phyloP scores from a whole-genome alignment of 2,888 invertebrate genomes.

The Phasia obesa region DNA sequence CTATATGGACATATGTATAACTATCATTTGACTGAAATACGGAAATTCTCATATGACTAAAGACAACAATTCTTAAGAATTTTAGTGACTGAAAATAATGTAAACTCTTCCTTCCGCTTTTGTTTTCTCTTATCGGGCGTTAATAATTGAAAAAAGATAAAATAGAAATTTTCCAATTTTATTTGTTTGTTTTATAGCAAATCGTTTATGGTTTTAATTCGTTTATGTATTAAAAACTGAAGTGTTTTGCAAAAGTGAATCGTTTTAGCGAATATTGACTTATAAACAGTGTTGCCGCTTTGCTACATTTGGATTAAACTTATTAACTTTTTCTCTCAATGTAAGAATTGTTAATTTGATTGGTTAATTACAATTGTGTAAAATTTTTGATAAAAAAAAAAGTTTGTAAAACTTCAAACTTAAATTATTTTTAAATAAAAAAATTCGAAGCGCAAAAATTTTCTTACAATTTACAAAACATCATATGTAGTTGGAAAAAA shows the following conservation, averaged over 20 bases:
- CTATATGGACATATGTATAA: background rate
- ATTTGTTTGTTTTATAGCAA: slow-evolving; percentile 36
- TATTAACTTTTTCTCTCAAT: no score
- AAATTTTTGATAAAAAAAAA: no score
- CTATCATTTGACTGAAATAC: slow-evolving; percentile 18
- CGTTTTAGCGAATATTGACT: background rate
- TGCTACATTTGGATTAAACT: no score
- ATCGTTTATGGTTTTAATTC: slow-evolving; percentile 5
- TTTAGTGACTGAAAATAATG: background rate
- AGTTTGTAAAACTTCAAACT: no score
- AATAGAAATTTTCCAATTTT: slow-evolving; percentile 27
- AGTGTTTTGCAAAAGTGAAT: slow-evolving; percentile 18
- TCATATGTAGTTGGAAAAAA: no score
- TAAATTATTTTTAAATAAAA: no score
- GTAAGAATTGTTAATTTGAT: no score
- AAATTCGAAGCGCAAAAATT: no score
- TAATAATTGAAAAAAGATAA: background rate
- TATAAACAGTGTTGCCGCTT: no score
- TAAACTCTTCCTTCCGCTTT: background rate
- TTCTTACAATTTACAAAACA: no score
- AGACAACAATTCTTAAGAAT: slow-evolving; percentile 6
- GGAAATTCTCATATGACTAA: slow-evolving; percentile 18
- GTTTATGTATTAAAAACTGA: slow-evolving; percentile 12
- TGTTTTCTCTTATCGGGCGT: slow-evolving; percentile 21
- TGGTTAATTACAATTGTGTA: no score